Conservation (phyloP, 2,797 vertebrate genomes). For the Notamacropus eugenii region DNA sequence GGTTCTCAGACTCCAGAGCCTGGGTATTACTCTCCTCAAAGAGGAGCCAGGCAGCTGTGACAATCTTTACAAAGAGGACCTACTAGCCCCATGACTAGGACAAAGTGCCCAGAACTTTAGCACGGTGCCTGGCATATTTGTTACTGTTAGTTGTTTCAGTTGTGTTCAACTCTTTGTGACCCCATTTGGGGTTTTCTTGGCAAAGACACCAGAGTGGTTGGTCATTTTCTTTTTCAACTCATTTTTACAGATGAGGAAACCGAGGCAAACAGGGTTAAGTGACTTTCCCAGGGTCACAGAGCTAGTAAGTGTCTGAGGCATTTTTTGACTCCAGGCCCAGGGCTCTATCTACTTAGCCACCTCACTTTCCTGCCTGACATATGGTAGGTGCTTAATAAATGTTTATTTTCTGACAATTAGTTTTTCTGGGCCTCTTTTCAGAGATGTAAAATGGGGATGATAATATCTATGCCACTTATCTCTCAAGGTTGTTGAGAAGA, state of each 20-base stretch:
- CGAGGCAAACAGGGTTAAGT: neutral
- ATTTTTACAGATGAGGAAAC: neutral
- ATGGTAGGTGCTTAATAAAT: neutral
- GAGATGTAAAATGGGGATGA: neutral
- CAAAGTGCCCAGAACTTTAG: neutral
- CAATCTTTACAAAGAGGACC: neutral
- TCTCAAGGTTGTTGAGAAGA: neutral
- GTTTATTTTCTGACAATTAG: neutral
- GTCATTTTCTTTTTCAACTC: neutral
- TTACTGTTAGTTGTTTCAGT: neutral
- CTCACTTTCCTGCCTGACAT: neutral
- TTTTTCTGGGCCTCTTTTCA: neutral
- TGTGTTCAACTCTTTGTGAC: neutral
- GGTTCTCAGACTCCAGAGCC: neutral
- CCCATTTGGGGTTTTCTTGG: neutral
- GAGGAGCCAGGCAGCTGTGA: neutral
- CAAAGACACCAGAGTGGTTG: neutral
- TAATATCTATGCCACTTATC: neutral
- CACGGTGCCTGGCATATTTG: neutral
- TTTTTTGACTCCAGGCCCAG: neutral
- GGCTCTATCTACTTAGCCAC: neutral
- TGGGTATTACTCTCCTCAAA: neutral
- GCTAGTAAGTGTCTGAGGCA: neutral
- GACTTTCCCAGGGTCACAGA: neutral
- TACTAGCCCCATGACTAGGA: neutral